Evolutionary conservation across 2,113 vertebrate genomes (phyloP), one percentile per base, ranked within the genome.

Genomic region (Amia ocellicauda): DNA sequence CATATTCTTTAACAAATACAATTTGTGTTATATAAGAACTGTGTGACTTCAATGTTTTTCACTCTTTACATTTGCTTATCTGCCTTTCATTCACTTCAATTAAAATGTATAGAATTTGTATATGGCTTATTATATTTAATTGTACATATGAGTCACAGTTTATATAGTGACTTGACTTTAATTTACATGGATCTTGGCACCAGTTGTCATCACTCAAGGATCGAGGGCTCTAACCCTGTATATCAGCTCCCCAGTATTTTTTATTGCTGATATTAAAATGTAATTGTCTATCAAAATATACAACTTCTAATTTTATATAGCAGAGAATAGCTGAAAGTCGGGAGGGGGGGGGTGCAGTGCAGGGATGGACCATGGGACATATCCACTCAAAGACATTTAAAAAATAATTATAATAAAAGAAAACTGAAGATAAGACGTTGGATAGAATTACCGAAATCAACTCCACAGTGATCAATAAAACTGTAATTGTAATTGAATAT

Each of bases 391-490:
- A 60, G 66, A 70, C 62, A n/a, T 63, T 73, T 71, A 67, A 45
- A 72, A 71, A 67, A 56, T 64, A n/a, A n/a, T n/a, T n/a, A 67
- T 65, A 51, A 64, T 52, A 80, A 52, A 51, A 66, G 64, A 47
- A 26, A 71, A 70, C 62, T 58, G 68, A 69, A 80, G 76, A 81
- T 77, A 63, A 72, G 69, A 60, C 47, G 16, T 54, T 16, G 62
- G 62, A 56, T 67, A 71, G 76, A 83, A 73, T 70, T 70, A 78
- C 65, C 59, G 64, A 71, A 62, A 67, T 71, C 75, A 63, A 80
- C 79, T 68, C 69, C 75, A 70, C 70, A 69, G 73, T 72, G 73
- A 58, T 45, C 67, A 63, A 55, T 47, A 64, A 42, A 77, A 36
- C 5, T n/a, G n/a, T n/a, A n/a, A n/a, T n/a, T n/a, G n/a, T n/a